Conservation (phyloP, 1,140 invertebrate genomes). For the Micrasema minimum region DNA sequence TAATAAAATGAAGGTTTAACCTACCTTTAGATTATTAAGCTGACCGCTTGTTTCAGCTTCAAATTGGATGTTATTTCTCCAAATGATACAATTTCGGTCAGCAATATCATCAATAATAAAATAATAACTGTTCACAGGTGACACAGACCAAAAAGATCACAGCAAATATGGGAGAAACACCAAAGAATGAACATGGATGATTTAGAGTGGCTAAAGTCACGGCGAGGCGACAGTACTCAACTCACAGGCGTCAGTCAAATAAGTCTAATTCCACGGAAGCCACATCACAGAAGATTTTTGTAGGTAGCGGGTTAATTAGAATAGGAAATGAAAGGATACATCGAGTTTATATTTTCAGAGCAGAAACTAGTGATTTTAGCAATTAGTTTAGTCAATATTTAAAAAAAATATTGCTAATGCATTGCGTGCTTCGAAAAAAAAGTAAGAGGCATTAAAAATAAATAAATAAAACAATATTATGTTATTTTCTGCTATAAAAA, state of each 20-base stretch:
- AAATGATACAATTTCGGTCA: conserved; percentile 34
- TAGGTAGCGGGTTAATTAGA: too few relatives aligned
- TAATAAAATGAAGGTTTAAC: conserved; percentile 48
- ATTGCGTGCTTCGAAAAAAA: too few relatives aligned
- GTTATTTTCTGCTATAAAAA: too few relatives aligned
- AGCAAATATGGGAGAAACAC: conserved; percentile 44
- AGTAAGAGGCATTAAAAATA: too few relatives aligned
- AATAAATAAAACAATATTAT: too few relatives aligned
- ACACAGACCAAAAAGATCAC: conserved; percentile 40
- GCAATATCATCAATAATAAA: conserved; percentile 46
- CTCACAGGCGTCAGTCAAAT: conserved; percentile 46
- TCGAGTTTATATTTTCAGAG: too few relatives aligned
- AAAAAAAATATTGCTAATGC: too few relatives aligned
- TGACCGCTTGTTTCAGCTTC: conserved; percentile 42
- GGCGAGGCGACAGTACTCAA: conserved; percentile 39
- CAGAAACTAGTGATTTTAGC: too few relatives aligned
- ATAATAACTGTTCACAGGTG: conserved; percentile 40
- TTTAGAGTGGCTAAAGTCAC: conserved; percentile 37
- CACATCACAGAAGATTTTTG: conserved; percentile 44
- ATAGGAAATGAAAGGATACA: too few relatives aligned
- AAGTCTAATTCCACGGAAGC: conserved; percentile 43
- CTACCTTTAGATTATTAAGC: conserved; percentile 45
- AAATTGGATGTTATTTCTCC: conserved; percentile 34
- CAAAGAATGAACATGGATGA: conserved; percentile 43
- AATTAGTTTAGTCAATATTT: too few relatives aligned